Conservation (phyloP, 2,888 invertebrate species). For the Pseudoips prasinana region DNA sequence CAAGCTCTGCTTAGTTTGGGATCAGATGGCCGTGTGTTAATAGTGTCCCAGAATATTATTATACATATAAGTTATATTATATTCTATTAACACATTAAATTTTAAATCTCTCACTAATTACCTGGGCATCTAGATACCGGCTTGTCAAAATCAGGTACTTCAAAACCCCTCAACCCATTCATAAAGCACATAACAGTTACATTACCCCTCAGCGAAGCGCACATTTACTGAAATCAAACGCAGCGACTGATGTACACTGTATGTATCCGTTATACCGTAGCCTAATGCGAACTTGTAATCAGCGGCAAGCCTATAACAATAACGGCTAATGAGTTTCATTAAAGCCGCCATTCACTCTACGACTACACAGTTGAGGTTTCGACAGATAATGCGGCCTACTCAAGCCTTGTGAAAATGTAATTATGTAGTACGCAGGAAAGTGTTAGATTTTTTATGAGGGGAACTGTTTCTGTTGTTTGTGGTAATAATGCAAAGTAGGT, state of each 20-base stretch:
- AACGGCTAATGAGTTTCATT: constrained; percentile 48
- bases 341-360: constrained; percentile 33
- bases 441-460: background rate
- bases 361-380: constrained; percentile 13
- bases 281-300: constrained; percentile 40
- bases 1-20: too few relatives aligned
- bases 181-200: too few relatives aligned
- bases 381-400: constrained; percentile 15
- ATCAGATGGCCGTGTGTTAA: too few relatives aligned
- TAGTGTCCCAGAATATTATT: too few relatives aligned
- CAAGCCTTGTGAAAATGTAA: constrained; percentile 3
- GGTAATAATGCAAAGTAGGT: too few relatives aligned
- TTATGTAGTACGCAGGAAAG: constrained; percentile 1
- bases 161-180: too few relatives aligned
- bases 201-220: too few relatives aligned
- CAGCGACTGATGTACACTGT: constrained; percentile 11
- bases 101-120: too few relatives aligned
- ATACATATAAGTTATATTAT: too few relatives aligned
- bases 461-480: background rate
- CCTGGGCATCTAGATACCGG: too few relatives aligned
- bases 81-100: too few relatives aligned
- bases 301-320: constrained; percentile 42
- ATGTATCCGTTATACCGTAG: constrained; percentile 25
- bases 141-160: too few relatives aligned
- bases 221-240: constrained; percentile 22